Conservation (phyloP, 2,888 invertebrate species). For the Thera obeliscata region DNA sequence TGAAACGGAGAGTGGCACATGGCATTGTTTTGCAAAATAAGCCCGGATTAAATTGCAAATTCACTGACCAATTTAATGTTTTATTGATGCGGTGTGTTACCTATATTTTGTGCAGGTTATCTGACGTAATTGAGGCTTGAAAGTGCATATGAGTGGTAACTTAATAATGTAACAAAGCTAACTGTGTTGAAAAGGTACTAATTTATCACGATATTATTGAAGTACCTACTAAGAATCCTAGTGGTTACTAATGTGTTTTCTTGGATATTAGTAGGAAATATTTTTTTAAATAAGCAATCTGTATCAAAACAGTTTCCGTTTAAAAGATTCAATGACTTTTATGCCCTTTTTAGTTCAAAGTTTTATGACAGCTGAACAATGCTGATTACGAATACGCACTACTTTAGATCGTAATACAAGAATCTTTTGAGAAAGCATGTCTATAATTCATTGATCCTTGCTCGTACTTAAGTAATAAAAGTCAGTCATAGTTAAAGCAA, state of each 20-base stretch:
- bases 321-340: background rate
- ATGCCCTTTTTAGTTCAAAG: too few relatives aligned
- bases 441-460: slow-evolving; percentile 15
- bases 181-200: too few relatives aligned
- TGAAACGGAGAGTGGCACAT: slow-evolving; percentile 26
- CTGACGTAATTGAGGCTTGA: slow-evolving; percentile 20
- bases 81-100: slow-evolving; percentile 37
- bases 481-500: slow-evolving; percentile 48
- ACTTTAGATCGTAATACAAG: background rate
- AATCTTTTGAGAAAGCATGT: background rate
- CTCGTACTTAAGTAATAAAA: slow-evolving; percentile 26
- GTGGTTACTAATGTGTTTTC: too few relatives aligned
- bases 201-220: too few relatives aligned
- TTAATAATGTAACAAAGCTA: background rate
- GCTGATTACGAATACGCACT: too few relatives aligned
- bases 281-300: too few relatives aligned
- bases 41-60: slow-evolving; percentile 45
- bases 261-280: too few relatives aligned
- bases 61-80: slow-evolving; percentile 30
- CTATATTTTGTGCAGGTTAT: slow-evolving; percentile 23
- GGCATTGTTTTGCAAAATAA: slow-evolving; percentile 47
- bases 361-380: too few relatives aligned
- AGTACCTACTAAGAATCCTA: too few relatives aligned
- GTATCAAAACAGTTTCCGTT: background rate
- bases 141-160: slow-evolving; percentile 2